Conservation (phyloP, 2,113 vertebrate species). For the Azemiops feae region DNA sequence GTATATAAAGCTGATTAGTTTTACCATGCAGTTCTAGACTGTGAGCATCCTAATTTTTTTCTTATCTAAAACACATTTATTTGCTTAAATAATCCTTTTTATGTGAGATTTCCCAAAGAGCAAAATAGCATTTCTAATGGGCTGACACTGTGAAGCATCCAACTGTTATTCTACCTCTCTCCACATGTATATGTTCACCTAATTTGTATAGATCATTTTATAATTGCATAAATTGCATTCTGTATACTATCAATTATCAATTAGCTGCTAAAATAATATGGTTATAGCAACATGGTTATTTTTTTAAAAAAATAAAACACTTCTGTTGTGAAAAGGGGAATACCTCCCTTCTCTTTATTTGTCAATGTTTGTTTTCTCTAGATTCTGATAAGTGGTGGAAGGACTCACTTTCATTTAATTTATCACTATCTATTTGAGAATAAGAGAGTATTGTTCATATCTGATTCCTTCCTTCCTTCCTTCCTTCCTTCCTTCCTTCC, state of each 20-base stretch:
- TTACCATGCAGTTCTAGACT: not conserved
- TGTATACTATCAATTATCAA: not conserved
- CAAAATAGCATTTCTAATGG: not conserved
- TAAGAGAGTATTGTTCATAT: not conserved
- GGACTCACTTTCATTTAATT: not conserved
- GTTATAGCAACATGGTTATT: not conserved
- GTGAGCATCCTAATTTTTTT: not conserved
- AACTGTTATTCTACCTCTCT: not conserved
- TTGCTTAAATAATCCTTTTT: not conserved
- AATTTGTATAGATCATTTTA: not conserved
- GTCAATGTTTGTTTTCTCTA: not conserved
- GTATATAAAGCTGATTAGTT: not conserved
- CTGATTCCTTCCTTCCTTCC: not conserved
- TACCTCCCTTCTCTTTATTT: not conserved
- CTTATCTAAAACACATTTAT: not conserved
- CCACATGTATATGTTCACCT: not conserved
- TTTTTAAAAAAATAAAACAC: not conserved
- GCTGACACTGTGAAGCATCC: not conserved
- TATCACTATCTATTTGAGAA: not conserved
- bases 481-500: too few species aligned
- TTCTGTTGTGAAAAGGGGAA: not conserved
- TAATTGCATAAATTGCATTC: not conserved
- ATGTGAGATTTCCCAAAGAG: not conserved
- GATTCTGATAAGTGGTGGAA: not conserved
- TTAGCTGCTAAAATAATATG: not conserved